Percentiles rank a stretch among this genome's conserved stretches.
phyloP scores from a whole-genome alignment of 2,113 vertebrate genomes.

The Pseudorectes ferrugineus region DNA sequence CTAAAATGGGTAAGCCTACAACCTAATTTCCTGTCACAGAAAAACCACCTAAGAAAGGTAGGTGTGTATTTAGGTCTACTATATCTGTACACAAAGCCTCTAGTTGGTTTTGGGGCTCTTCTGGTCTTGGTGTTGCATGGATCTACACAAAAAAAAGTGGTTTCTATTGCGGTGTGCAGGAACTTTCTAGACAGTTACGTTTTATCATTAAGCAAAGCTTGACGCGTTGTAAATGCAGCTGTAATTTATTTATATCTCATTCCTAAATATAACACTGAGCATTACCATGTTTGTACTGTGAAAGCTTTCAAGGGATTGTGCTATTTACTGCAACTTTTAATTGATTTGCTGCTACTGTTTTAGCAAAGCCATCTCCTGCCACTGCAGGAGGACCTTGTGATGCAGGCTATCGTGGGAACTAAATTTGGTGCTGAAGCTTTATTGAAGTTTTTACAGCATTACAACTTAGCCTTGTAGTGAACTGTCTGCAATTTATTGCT shows the following conservation, averaged over 20 bases:
- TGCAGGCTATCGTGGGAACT: background rate
- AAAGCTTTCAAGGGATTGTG: background rate
- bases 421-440: conserved; percentile 28
- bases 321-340: conserved; percentile 37
- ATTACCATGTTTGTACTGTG: background rate
- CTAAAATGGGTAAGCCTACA: background rate
- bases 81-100: background rate
- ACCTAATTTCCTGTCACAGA: background rate
- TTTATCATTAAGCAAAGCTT: background rate
- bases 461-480: conserved; percentile 2
- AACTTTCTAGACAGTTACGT: background rate
- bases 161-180: background rate
- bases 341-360: conserved; percentile 9
- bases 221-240: background rate
- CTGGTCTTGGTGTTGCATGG: background rate
- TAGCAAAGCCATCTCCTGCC: background rate
- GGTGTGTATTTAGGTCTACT: background rate
- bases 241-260: background rate
- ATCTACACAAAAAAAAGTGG: background rate
- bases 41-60: background rate
- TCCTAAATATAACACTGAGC: background rate
- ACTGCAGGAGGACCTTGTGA: background rate
- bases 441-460: conserved; percentile 25
- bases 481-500: conserved; percentile 33
- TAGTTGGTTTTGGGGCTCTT: background rate